phyloP scores from a whole-genome alignment of 2,113 vertebrate species.

The Psilopsiagon aurifrons region DNA sequence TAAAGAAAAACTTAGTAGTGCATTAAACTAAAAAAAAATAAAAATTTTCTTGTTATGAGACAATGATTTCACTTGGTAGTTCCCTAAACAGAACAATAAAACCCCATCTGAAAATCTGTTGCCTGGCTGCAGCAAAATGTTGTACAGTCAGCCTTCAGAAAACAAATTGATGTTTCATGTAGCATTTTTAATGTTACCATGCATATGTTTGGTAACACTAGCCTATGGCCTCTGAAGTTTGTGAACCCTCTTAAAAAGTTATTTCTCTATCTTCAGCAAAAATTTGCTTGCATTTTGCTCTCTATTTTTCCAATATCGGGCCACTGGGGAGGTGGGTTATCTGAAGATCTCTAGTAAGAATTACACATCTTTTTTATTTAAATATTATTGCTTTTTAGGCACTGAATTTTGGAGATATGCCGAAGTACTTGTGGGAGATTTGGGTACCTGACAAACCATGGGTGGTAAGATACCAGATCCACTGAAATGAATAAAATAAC shows the following conservation, averaged over 20 bases:
- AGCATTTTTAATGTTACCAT: background rate
- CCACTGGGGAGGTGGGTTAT: slow-evolving; percentile 15
- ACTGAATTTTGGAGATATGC: slow-evolving; percentile 65
- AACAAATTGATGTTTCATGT: background rate
- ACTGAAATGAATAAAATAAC: slow-evolving; percentile 25
- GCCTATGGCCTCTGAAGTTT: background rate
- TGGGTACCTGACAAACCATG: slow-evolving; percentile 53
- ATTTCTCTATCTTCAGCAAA: background rate
- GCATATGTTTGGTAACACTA: background rate
- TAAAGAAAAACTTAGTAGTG: slow-evolving; percentile 69
- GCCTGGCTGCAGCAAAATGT: background rate
- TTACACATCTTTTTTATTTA: slow-evolving; percentile 60
- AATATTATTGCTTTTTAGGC: slow-evolving; percentile 68
- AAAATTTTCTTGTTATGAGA: slow-evolving; percentile 30
- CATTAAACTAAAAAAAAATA: slow-evolving; percentile 52
- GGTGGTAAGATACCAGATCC: slow-evolving; percentile 59
- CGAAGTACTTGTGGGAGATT: slow-evolving; percentile 65
- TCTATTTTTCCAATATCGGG: background rate
- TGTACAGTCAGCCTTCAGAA: background rate
- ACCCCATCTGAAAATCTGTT: slow-evolving; percentile 18
- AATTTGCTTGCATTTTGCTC: background rate
- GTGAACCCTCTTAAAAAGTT: background rate
- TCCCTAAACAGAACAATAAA: slow-evolving; percentile 49
- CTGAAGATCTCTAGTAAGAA: slow-evolving; percentile 9
- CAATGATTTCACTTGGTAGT: slow-evolving; percentile 10